Conservation (phyloP, 2,113 vertebrate genomes). For the Notarius lentiginosus region DNA sequence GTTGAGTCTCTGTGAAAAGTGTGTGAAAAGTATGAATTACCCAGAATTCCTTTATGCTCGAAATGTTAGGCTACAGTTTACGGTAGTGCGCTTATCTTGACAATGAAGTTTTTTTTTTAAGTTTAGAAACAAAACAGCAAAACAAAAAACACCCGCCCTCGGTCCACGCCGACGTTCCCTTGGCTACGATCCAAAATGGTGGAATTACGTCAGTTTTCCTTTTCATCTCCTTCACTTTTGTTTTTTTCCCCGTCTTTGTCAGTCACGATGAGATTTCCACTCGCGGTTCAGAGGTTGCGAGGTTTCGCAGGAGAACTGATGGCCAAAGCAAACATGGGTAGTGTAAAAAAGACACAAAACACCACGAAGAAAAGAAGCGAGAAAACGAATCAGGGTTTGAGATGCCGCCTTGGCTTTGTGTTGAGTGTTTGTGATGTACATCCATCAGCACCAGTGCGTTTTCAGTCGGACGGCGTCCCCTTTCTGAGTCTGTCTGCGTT, state of each 20-base stretch:
- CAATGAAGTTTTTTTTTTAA: not conserved
- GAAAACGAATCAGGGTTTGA: not conserved
- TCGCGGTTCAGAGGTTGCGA: slow-evolving; percentile 44
- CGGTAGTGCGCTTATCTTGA: not conserved
- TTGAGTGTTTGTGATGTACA: slow-evolving; percentile 1
- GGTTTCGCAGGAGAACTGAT: slow-evolving; percentile 39
- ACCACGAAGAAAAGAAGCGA: not conserved
- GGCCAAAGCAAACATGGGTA: slow-evolving; percentile 60
- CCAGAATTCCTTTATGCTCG: not conserved
- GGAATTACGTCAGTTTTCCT: not conserved
- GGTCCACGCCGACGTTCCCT: not conserved
- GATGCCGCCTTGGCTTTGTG: not conserved
- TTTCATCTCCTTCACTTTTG: not conserved
- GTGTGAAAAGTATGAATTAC: not conserved
- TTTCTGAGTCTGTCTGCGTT: slow-evolving; percentile 4
- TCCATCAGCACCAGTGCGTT: slow-evolving; percentile 4
- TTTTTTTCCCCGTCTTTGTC: slow-evolving; percentile 56
- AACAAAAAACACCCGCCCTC: not conserved
- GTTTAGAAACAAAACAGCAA: not conserved
- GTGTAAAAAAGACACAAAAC: not conserved
- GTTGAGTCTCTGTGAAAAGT: too few relatives aligned
- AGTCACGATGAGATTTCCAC: slow-evolving; percentile 55
- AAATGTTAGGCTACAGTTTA: not conserved
- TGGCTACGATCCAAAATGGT: not conserved
- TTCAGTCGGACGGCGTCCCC: not conserved